These are phyloP conservation scores for Notolabrus celidotus DNA, from an alignment of 2,797 vertebrate species.

Conservation along the genomic window DNA sequence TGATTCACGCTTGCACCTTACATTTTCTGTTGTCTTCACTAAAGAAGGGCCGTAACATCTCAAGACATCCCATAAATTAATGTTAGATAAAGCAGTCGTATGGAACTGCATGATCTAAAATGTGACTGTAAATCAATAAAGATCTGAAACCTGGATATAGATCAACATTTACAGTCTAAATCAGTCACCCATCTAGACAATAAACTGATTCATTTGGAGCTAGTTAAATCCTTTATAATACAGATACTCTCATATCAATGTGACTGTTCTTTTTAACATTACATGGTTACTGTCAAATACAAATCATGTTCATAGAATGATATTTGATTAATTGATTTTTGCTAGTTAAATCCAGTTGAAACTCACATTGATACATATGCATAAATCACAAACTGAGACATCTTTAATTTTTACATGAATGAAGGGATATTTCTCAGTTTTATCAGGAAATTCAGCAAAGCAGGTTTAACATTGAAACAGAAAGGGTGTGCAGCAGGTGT, in stretches of 20 bases:
- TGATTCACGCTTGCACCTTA: neutral
- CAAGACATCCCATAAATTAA: neutral
- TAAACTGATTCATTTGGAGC: neutral
- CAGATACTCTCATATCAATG: neutral
- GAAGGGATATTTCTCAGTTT: conserved; percentile 1
- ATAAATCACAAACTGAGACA: neutral
- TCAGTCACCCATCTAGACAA: neutral
- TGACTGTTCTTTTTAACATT: neutral
- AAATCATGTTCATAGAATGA: neutral
- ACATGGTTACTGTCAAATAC: neutral
- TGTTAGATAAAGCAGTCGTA: neutral
- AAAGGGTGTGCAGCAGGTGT: conserved; percentile 43
- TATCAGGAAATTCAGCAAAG: conserved; percentile 1
- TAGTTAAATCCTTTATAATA: neutral
- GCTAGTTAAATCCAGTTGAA: neutral
- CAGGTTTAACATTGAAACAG: neutral
- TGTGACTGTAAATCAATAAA: neutral
- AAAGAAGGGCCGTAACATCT: neutral
- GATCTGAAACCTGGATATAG: neutral
- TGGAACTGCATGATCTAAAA: neutral
- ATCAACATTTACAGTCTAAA: neutral
- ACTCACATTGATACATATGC: neutral
- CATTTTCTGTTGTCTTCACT: neutral
- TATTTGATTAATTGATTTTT: neutral
- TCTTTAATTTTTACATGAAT: neutral